Base-by-base conservation (phyloP, 2,888 invertebrate species). In the Serripes groenlandicus region DNA sequence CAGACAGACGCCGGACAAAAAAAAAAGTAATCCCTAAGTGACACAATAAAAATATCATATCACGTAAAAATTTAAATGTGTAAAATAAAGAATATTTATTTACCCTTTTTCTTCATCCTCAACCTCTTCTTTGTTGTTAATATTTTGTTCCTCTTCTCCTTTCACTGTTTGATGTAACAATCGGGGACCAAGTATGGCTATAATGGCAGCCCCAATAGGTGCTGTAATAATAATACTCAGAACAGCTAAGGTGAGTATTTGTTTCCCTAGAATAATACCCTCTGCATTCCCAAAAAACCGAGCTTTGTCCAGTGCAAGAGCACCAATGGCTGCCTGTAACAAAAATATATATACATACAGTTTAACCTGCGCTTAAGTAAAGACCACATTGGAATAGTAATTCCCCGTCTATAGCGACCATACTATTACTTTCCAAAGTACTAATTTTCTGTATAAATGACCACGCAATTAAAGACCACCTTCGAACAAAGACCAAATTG, bases 311-410 rank as follows among this genome's bases (percentile, higher is more conserved):
- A 94, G 80, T 4, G 95, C 95, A 2, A 94, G 81, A 4, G 95
- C 93, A 60, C 95, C 95, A 72, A 95, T 94, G 23, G 95, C 95
- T 54, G 95, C 94, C 93, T 94, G 89, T 5, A 90, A 85, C 21
- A 73, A 73, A 68, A 62, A 60, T 15, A 37, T 0, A 26, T 21
- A 34, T 34, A 37, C 49, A 49, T n/a, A n/a, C n/a, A n/a, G n/a
- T n/a, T n/a, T n/a, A n/a, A n/a, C n/a, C n/a, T n/a, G n/a, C n/a
- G n/a, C n/a, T n/a, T n/a, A n/a, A n/a, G n/a, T n/a, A n/a, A n/a
- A n/a, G n/a, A n/a, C n/a, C n/a, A n/a, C n/a, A n/a, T n/a, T n/a
- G n/a, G n/a, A n/a, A n/a, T n/a, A n/a, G n/a, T n/a, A n/a, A n/a
- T n/a, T n/a, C n/a, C n/a, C n/a, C n/a, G n/a, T n/a, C n/a, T n/a